Evolutionary conservation across 2,888 invertebrate genomes (phyloP).

Genomic region (Orthonychiurus folsomi): DNA sequence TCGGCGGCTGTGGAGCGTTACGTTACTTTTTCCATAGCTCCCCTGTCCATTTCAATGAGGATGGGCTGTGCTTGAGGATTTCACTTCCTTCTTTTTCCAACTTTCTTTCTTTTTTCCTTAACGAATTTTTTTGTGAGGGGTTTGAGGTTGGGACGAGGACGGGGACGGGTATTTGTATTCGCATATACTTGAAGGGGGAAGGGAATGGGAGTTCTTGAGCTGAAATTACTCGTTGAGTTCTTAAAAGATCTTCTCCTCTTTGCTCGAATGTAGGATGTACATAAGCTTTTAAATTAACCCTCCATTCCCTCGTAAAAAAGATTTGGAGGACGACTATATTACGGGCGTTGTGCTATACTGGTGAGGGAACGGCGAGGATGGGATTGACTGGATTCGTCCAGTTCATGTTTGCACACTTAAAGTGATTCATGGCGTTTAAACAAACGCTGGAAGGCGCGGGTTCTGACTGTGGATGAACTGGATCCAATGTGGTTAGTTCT

Average conservation of each 20-base stretch:
- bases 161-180: no score
- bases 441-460: no score
- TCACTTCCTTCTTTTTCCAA: background rate
- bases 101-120: background rate
- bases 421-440: background rate
- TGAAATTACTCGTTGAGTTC: background rate
- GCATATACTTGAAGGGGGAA: no score
- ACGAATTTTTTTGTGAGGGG: background rate
- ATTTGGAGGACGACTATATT: no score
- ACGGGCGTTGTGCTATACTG: background rate
- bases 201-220: background rate
- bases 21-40: background rate
- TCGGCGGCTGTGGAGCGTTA: background rate
- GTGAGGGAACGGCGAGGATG: no score
- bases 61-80: background rate
- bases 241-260: background rate
- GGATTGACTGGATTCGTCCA: background rate
- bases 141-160: no score
- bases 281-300: background rate
- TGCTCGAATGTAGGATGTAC: no score
- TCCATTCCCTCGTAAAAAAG: background rate
- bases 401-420: background rate
- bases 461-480: no score
- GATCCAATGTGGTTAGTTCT: no score
- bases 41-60: constrained; percentile 5